These are phyloP conservation scores for Aythya fuligula DNA, from an alignment of 2,797 vertebrate genomes.

Conservation along the genomic window DNA sequence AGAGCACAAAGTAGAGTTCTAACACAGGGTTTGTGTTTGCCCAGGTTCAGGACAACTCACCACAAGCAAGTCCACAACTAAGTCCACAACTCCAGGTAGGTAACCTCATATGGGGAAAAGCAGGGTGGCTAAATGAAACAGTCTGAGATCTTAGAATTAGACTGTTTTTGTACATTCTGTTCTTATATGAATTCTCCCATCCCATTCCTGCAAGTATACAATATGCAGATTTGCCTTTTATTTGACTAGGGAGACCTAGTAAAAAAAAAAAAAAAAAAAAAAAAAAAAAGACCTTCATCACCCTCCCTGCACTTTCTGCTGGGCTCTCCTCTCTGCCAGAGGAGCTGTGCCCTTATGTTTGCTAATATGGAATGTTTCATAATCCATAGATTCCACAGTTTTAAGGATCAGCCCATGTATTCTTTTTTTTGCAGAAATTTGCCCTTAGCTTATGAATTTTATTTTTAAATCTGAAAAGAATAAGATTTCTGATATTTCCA, in stretches of 20 bases:
- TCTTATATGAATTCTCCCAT: rapidly evolving
- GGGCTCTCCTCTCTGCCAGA: too few species aligned
- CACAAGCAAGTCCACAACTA: neutral
- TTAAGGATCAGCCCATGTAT: neutral
- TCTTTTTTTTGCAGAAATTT: neutral
- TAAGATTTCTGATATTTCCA: neutral
- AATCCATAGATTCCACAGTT: neutral
- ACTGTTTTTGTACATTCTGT: neutral
- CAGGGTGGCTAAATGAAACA: neutral
- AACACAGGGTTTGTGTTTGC: neutral
- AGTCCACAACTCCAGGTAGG: constrained; percentile 5
- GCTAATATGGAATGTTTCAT: too few species aligned
- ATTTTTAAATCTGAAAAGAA: neutral
- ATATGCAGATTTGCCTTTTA: neutral
- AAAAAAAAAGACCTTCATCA: too few species aligned
- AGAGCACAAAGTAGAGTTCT: neutral
- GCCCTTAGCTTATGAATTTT: neutral
- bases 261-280: too few species aligned
- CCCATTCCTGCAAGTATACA: neutral
- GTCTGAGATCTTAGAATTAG: neutral
- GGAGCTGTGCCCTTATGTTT: too few species aligned
- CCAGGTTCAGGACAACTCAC: neutral
- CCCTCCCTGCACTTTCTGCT: too few species aligned
- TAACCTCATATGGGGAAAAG: neutral
- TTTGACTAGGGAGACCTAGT: neutral